These are phyloP conservation scores for Mastacembelus armatus DNA, from an alignment of 2,797 vertebrate genomes.

Conservation along the genomic window DNA sequence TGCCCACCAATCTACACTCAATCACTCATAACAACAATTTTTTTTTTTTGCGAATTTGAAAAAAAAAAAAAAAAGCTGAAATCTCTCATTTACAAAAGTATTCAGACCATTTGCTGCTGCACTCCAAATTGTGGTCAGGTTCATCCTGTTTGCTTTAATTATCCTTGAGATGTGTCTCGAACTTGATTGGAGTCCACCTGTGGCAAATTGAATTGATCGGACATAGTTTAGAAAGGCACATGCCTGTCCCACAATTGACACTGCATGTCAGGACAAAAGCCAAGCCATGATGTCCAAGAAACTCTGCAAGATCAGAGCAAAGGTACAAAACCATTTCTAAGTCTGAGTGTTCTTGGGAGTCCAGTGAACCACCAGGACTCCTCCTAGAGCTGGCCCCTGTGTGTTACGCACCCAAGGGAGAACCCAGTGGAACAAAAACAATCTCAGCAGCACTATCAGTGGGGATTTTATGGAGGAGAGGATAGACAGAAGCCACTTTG, in stretches of 20 bases:
- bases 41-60: not conserved
- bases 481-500: not conserved
- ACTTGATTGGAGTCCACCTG: constrained; percentile 2
- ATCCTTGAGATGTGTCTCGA: not conserved
- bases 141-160: not conserved
- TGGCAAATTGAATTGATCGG: not conserved
- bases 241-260: not conserved
- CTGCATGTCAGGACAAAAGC: not conserved
- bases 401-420: too few relatives aligned
- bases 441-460: not conserved
- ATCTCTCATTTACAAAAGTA: not conserved
- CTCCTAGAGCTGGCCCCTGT: too few relatives aligned
- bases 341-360: too few relatives aligned
- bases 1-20: not conserved
- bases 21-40: not conserved
- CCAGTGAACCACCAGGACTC: not conserved
- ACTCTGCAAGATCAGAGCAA: not conserved
- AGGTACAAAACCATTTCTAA: not conserved
- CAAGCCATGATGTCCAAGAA: not conserved
- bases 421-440: not conserved
- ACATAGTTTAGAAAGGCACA: not conserved
- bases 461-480: not conserved
- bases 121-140: not conserved
- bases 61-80: not conserved
- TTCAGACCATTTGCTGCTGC: not conserved